Evolutionary conservation across 53 echinoderm and acorn worm genomes (phyloP).

Genomic region (Actinopyga echinites): DNA sequence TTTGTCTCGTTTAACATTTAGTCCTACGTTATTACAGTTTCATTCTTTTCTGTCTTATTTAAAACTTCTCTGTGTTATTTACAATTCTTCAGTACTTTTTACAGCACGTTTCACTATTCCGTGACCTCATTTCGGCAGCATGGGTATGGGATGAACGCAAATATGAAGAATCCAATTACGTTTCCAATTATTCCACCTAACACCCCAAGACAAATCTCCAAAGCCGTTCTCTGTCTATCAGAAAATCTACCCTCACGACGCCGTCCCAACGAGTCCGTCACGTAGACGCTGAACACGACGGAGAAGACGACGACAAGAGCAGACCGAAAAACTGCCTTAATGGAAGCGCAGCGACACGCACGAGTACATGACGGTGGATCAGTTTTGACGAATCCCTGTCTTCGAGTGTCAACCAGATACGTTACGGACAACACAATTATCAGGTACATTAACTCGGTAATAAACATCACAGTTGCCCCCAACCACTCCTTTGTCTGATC

Average conservation of each 20-base stretch:
- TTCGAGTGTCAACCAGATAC: neutral
- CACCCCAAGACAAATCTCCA: constrained; percentile 1
- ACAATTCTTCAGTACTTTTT: too few relatives aligned
- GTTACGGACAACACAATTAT: neutral
- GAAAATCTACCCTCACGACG: too few relatives aligned
- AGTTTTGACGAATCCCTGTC: neutral
- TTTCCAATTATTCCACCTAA: constrained; percentile 5
- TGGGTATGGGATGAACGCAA: neutral
- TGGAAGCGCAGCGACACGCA: neutral
- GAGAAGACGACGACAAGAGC: neutral
- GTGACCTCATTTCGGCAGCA: neutral
- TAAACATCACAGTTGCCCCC: neutral
- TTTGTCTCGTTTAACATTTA: too few relatives aligned
- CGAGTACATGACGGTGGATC: neutral
- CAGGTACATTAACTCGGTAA: neutral
- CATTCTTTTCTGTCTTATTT: too few relatives aligned
- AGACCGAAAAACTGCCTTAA: neutral
- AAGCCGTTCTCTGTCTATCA: neutral
- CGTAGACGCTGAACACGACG: neutral
- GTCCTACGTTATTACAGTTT: too few relatives aligned
- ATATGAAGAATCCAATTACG: neutral
- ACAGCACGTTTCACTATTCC: too few relatives aligned
- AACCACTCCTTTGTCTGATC: neutral
- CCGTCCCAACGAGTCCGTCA: too few relatives aligned
- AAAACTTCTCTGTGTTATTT: too few relatives aligned